Conservation (phyloP, 2,888 invertebrate species). For the Pimpla rufipes region DNA sequence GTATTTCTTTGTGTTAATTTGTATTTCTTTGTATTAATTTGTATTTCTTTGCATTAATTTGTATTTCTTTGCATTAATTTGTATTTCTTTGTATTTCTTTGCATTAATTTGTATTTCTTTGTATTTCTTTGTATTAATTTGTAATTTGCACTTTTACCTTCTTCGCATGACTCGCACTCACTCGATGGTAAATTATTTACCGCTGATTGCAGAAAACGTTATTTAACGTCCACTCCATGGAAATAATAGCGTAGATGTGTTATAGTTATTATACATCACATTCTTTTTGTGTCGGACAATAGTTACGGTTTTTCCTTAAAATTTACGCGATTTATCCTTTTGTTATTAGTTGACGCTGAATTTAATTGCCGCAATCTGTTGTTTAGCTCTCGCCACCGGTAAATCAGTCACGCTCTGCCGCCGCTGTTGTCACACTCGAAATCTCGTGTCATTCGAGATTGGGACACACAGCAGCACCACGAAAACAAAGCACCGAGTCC, state of each 20-base stretch:
- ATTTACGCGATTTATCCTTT: background rate
- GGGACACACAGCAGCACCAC: background rate
- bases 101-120: too few species aligned
- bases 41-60: too few species aligned
- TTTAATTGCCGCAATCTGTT: background rate
- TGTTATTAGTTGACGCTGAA: background rate
- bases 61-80: too few species aligned
- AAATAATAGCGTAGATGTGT: background rate
- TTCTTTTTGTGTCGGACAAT: too few species aligned
- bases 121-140: too few species aligned
- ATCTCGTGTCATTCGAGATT: background rate
- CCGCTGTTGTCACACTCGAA: slow-evolving; percentile 6
- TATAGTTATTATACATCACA: too few species aligned
- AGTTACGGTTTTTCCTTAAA: background rate
- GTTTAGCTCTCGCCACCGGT: background rate
- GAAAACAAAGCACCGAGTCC: slow-evolving; percentile 18
- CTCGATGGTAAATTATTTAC: background rate
- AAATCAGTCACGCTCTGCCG: background rate
- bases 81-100: too few species aligned
- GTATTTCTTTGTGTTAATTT: too few species aligned
- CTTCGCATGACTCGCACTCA: background rate
- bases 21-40: too few species aligned
- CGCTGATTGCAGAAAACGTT: background rate
- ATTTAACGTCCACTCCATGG: background rate
- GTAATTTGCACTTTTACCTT: background rate